Base-by-base conservation (phyloP, 2,888 invertebrate genomes). In the Kryphioiulus occultus region DNA sequence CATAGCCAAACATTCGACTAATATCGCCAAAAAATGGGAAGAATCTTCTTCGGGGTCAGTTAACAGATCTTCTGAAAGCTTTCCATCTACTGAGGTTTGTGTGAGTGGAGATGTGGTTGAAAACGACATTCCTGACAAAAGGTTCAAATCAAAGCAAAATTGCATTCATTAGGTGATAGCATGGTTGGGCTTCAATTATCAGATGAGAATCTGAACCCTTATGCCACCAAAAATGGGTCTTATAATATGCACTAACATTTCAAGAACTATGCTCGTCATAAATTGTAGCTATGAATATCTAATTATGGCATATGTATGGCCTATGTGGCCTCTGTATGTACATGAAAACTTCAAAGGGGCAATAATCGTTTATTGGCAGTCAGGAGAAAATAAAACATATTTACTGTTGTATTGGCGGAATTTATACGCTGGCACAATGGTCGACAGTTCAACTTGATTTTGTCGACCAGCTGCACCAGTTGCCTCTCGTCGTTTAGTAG, bases 1-100 rank as follows among this genome's bases (percentile, higher is more conserved):
- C 88, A 96, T 94, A 19, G 95, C 96, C 87, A 98, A 94, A 89
- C 97, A 97, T 91, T 98, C 97, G 0, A 97, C 94, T 83, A 97
- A 94, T 90, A 92, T 92, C 90, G 96, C 95, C 91, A 97, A 95
- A 89, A 95, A 95, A 91, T 95, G 94, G 89, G 94, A 94, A 85
- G 94, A 93, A 88, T 92, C 91, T 19, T 91, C 91, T 89, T 92
- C 92, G 12, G 92, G 91, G 87, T 92, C 91, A 5, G 87, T 88
- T 78, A 87, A 87, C 15, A 89, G 87, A 86, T 90, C 91, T 87
- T 91, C 91, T 9, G 47, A 35, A 10, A 86, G 30, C 53, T 32
- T 86, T 26, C 30, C 78, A 10, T 85, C 30, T 12, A 22, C 44
- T 47, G 47, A 59, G 22, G 32, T 19, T 42, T 10, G 53, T 15